Conservation (phyloP, 2,888 invertebrate genomes). For the Phyllotreta striolata region DNA sequence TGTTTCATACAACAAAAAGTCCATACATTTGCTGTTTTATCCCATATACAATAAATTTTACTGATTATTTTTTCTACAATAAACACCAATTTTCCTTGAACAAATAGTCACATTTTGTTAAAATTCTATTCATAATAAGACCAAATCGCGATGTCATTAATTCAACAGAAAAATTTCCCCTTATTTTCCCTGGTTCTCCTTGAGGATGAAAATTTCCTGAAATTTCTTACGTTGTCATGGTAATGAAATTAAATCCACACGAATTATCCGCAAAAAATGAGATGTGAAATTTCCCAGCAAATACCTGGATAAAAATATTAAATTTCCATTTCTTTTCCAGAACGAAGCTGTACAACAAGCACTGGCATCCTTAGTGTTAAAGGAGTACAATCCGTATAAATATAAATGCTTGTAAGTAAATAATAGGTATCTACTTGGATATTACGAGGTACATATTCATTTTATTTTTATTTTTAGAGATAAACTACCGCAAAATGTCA, state of each 20-base stretch:
- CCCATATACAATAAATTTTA: too few relatives aligned
- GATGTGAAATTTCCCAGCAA: neutral
- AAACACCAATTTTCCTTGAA: too few relatives aligned
- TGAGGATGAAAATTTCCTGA: too few relatives aligned
- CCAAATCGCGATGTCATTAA: too few relatives aligned
- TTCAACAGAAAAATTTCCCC: too few relatives aligned
- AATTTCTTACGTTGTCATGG: too few relatives aligned
- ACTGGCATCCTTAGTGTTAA: conserved; percentile 70
- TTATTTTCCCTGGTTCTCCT: too few relatives aligned
- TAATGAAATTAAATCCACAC: neutral
- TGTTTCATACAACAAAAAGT: too few relatives aligned
- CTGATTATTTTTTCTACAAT: too few relatives aligned
- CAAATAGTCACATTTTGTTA: too few relatives aligned
- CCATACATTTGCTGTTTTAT: too few relatives aligned
- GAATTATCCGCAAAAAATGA: conserved; percentile 8
- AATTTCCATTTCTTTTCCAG: conserved; percentile 52
- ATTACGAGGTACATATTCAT: conserved; percentile 36
- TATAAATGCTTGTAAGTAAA: conserved; percentile 69
- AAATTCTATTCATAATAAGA: too few relatives aligned
- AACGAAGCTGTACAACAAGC: conserved; percentile 68
- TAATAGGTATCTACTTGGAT: conserved; percentile 13
- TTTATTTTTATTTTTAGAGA: conserved; percentile 64
- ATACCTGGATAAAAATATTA: neutral
- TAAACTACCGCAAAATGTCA: conserved; percentile 70
- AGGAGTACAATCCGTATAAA: conserved; percentile 66